These are phyloP conservation scores for Elephas maximus DNA, from an alignment of 2,113 vertebrate genomes.

Conservation along the genomic window DNA sequence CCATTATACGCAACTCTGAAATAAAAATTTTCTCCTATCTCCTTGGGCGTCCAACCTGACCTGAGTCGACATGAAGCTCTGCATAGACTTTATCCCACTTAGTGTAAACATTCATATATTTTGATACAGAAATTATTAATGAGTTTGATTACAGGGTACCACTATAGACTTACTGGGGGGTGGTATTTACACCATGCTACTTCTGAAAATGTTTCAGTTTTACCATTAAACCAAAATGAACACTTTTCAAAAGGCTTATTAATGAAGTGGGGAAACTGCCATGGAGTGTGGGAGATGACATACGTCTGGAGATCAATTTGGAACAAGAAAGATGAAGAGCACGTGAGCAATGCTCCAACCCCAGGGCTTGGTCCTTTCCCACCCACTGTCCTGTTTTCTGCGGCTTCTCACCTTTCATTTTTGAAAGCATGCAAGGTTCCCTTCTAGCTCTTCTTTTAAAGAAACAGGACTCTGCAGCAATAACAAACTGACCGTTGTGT, in stretches of 20 bases:
- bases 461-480: slow-evolving; percentile 32
- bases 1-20: not conserved
- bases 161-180: not conserved
- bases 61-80: not conserved
- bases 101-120: not conserved
- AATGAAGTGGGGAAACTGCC: slow-evolving; percentile 22
- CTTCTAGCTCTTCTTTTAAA: slow-evolving; percentile 38
- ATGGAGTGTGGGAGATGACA: not conserved
- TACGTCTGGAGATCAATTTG: slow-evolving; percentile 13
- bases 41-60: not conserved
- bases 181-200: not conserved
- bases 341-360: not conserved
- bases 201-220: slow-evolving; percentile 47
- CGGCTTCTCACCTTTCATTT: slow-evolving; percentile 67
- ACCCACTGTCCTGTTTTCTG: slow-evolving; percentile 16
- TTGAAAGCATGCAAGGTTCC: slow-evolving; percentile 59
- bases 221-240: slow-evolving; percentile 53
- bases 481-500: slow-evolving; percentile 73
- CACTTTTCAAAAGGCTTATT: slow-evolving; percentile 47
- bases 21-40: not conserved
- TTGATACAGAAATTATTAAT: not conserved
- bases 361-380: not conserved
- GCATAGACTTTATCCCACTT: not conserved
- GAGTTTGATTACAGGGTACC: not conserved
- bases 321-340: slow-evolving; percentile 14